Evolutionary conservation across 2,888 invertebrate genomes (phyloP).

Genomic region (Euproctis similis): DNA sequence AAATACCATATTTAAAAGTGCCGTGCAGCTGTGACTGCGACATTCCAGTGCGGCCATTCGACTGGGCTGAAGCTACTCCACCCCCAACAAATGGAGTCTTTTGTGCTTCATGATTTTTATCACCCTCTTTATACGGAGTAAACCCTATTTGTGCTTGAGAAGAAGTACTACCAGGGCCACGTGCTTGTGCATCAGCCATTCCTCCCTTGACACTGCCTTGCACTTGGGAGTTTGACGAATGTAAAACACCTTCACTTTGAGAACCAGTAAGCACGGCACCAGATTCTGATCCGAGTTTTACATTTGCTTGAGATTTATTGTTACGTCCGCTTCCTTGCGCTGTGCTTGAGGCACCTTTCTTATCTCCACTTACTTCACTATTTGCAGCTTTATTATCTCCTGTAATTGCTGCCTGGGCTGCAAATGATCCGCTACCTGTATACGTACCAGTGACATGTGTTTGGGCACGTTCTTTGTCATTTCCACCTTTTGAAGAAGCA

Average conservation of each 20-base stretch:
- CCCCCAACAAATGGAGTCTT: slow-evolving; percentile 81
- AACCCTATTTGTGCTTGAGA: slow-evolving; percentile 94
- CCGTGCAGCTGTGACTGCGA: slow-evolving; percentile 90
- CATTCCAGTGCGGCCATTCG: slow-evolving; percentile 83
- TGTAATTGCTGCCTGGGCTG: slow-evolving; percentile 87
- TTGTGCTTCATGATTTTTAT: slow-evolving; percentile 64
- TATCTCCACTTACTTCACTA: slow-evolving; percentile 81
- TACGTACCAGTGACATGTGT: slow-evolving; percentile 89
- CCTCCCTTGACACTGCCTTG: slow-evolving; percentile 89
- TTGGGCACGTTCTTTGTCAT: slow-evolving; percentile 84
- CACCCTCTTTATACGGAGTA: slow-evolving; percentile 81
- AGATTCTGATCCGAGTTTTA: slow-evolving; percentile 83
- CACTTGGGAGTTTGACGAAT: slow-evolving; percentile 86
- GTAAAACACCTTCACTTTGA: slow-evolving; percentile 83
- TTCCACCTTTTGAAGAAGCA: slow-evolving; percentile 85
- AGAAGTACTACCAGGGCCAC: slow-evolving; percentile 88
- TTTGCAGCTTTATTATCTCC: slow-evolving; percentile 84
- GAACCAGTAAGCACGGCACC: slow-evolving; percentile 85
- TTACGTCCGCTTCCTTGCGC: slow-evolving; percentile 84
- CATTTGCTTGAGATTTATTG: slow-evolving; percentile 86
- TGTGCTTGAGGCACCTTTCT: slow-evolving; percentile 83
- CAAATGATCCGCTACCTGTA: slow-evolving; percentile 85
- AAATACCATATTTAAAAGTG: slow-evolving; percentile 85
- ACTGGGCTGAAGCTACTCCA: slow-evolving; percentile 86
- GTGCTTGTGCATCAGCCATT: slow-evolving; percentile 89